Base-by-base conservation (phyloP, 2,888 invertebrate species). In the Acleris laterana region DNA sequence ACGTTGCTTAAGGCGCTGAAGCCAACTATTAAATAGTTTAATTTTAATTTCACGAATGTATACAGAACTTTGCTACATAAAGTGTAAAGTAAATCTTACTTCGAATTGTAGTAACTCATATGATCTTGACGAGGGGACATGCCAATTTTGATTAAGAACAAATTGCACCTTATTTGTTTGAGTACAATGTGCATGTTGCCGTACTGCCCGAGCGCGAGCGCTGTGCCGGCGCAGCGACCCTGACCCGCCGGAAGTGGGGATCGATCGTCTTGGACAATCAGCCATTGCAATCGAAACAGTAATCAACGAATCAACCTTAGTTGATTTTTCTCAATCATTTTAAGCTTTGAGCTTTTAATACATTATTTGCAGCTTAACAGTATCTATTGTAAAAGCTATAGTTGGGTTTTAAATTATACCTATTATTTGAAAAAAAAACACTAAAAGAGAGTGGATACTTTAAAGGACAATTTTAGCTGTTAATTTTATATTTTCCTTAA, bases 171-270 rank as follows among this genome's bases (percentile, higher is more conserved):
- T 17, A n/a, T n/a, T 46, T 5, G 7, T 46, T n/a, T 46, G 2
- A 46, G 5, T 6, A 46, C 3, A 46, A n/a, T 7, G 17, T 46
- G 17, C 46, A 46, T 46, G 2, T 17, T 46, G 6, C 7, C 5
- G 1, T 46, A n/a, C 17, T 46, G 46, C 46, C 3, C n/a, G 17
- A 49, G 13, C 58, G 46, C 68, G 50, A 28, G 58, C 53, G 50
- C 58, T 20, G 58, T 53, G 50, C 58, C 49, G 55, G 50, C 57
- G 28, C 60, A 38, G 44, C 53, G 59, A 57, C 63, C 68, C 57
- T 64, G 68, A 63, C 68, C 63, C 63, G 64, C 63, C 68, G 68
- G 68, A 68, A 68, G 64, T 19, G 55, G 67, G 58, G 61, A 63
- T 61, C 63, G 60, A 65, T 59, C 58, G 57, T 7, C 51, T 38